Conservation (phyloP, 2,797 vertebrate genomes). For the Phalloptychus januarius region DNA sequence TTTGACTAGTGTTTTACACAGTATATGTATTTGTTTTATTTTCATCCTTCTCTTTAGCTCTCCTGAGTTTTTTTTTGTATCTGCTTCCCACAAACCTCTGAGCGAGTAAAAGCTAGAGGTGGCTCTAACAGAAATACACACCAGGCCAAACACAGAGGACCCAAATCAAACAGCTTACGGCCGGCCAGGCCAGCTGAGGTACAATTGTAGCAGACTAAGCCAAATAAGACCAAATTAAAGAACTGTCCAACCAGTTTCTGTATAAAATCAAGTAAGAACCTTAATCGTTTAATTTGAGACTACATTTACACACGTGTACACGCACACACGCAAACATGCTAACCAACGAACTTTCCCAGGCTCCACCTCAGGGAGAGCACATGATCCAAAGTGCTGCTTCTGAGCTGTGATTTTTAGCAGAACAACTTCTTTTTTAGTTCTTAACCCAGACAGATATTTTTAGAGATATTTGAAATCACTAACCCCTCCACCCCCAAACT, state of each 20-base stretch:
- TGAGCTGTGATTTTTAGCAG: conserved; percentile 77
- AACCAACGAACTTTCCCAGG: conserved; percentile 71
- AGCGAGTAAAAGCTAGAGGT: conserved; percentile 47
- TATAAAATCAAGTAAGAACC: conserved; percentile 29
- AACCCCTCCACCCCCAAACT: conserved; percentile 42
- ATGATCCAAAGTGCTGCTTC: conserved; percentile 70
- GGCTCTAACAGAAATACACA: conserved; percentile 26
- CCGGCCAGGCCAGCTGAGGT: conserved; percentile 11
- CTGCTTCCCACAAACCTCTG: conserved; percentile 43
- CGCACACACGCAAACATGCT: conserved; percentile 20
- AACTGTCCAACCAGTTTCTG: conserved; percentile 18
- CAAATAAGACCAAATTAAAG: conserved; percentile 6
- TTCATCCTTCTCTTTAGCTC: background rate
- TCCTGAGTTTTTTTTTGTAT: background rate
- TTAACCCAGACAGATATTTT: conserved; percentile 69
- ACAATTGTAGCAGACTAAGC: background rate
- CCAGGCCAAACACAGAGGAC: conserved; percentile 24
- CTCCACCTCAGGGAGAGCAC: conserved; percentile 73
- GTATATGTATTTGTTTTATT: background rate
- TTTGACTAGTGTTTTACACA: background rate
- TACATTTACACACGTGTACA: conserved; percentile 5
- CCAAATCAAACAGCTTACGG: conserved; percentile 4
- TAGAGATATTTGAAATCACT: conserved; percentile 77
- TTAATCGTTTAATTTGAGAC: conserved; percentile 42
- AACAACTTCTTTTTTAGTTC: conserved; percentile 61